phyloP scores from a whole-genome alignment of 2,888 invertebrate genomes.

The Heliothis peltigera region DNA sequence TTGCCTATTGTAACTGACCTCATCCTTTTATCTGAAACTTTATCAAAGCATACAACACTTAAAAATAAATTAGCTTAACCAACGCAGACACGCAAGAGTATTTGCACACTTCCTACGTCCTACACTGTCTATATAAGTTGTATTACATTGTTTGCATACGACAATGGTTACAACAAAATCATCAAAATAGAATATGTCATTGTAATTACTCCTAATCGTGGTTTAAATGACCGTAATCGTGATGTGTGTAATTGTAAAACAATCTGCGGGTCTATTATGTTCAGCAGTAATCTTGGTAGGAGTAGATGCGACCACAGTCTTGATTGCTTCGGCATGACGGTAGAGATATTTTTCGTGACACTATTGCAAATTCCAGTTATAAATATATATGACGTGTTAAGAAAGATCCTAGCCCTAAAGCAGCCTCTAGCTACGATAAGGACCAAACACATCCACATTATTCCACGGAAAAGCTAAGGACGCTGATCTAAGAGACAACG shows the following conservation, averaged over 20 bases:
- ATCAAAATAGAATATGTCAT: conserved; percentile 55
- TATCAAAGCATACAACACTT: conserved; percentile 12
- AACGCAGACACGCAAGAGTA: conserved; percentile 4
- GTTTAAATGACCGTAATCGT: conserved; percentile 60
- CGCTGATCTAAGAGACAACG: conserved; percentile 35
- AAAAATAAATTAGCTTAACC: conserved; percentile 8
- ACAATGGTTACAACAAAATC: conserved; percentile 55
- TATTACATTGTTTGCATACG: conserved; percentile 30
- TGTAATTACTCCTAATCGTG: conserved; percentile 63
- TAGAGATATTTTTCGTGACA: conserved; percentile 50
- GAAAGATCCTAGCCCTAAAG: too few relatives aligned
- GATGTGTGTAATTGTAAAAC: conserved; percentile 62
- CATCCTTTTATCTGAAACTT: conserved; percentile 5
- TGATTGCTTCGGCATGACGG: conserved; percentile 47
- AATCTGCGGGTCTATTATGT: conserved; percentile 58
- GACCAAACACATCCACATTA: conserved; percentile 3
- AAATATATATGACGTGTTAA: too few relatives aligned
- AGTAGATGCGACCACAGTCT: conserved; percentile 30
- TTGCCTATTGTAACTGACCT: conserved; percentile 3
- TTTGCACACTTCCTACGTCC: conserved; percentile 15
- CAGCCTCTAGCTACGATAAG: neutral
- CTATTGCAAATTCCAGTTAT: conserved; percentile 23
- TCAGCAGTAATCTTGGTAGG: conserved; percentile 21
- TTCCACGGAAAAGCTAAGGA: conserved; percentile 4
- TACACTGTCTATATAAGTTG: conserved; percentile 21